Conservation (phyloP, 2,113 vertebrate genomes). For the Cinclus mexicanus region DNA sequence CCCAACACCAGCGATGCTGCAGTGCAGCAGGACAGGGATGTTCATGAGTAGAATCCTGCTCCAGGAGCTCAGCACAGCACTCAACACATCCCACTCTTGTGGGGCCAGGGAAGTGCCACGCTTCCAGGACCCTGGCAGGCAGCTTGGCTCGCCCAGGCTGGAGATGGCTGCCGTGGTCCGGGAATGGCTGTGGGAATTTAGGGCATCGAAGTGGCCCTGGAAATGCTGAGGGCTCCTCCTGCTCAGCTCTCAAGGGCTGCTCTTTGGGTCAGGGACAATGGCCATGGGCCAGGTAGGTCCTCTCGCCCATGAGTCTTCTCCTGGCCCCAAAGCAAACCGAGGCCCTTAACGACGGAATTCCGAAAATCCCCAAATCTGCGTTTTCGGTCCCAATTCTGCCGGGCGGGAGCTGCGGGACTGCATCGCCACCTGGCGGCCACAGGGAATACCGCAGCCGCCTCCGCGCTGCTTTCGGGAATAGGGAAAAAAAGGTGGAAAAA, state of each 20-base stretch:
- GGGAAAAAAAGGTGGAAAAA: accelerated
- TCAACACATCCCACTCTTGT: accelerated
- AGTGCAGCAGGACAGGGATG: background rate
- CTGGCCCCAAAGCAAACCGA: background rate
- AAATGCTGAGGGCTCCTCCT: background rate
- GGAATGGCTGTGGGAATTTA: accelerated
- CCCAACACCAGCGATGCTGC: background rate
- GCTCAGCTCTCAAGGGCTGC: background rate
- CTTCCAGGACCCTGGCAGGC: background rate
- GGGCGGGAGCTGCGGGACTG: background rate
- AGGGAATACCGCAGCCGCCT: background rate
- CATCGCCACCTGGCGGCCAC: background rate
- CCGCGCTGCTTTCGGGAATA: accelerated
- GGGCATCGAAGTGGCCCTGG: accelerated
- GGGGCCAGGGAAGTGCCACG: accelerated
- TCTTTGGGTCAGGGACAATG: background rate
- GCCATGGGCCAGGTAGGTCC: accelerated
- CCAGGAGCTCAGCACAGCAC: background rate
- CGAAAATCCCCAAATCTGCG: accelerated
- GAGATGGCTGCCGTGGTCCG: accelerated
- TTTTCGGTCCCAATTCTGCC: accelerated
- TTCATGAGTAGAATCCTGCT: accelerated
- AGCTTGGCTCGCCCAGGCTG: background rate
- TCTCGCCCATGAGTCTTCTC: background rate
- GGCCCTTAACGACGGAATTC: accelerated